phyloP scores from a whole-genome alignment of 2,888 invertebrate species.

The Metacarcinus magister region DNA sequence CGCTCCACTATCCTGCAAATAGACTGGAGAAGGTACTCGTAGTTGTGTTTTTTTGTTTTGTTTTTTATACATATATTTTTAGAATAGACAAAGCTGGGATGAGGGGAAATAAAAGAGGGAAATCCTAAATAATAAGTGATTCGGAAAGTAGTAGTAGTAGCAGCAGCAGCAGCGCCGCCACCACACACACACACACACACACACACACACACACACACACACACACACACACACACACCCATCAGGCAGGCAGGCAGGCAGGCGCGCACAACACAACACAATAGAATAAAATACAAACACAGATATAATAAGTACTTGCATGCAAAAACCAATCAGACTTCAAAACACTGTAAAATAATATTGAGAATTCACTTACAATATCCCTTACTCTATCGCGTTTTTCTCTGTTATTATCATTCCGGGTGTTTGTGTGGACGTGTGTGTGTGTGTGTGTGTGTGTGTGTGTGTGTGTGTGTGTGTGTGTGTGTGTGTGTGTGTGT shows the following conservation, averaged over 20 bases:
- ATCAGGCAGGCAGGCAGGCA: too few species aligned
- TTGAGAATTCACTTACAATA: background rate
- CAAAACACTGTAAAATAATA: background rate
- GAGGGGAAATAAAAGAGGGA: background rate
- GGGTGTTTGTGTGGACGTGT: background rate
- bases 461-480: conserved; percentile 28
- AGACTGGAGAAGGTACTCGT: background rate
- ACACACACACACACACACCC: too few species aligned
- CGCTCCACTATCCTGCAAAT: background rate
- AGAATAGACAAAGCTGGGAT: background rate
- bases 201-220: too few species aligned
- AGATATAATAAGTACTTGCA: too few species aligned
- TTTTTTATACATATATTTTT: background rate
- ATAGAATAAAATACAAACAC: too few species aligned
- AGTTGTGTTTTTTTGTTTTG: background rate
- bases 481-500: background rate
- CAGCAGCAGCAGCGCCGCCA: too few species aligned
- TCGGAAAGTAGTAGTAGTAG: too few species aligned
- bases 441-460: conserved; percentile 28
- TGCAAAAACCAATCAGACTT: background rate
- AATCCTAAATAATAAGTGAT: background rate
- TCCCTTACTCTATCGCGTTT: background rate
- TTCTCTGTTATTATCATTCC: background rate
- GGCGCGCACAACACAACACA: too few species aligned
- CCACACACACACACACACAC: too few species aligned